A percentile compares a stretch with the other conserved stretches of the same genome.
phyloP scores from a whole-genome alignment of 2,113 vertebrate species.

The Tychaedon coryphoeus region DNA sequence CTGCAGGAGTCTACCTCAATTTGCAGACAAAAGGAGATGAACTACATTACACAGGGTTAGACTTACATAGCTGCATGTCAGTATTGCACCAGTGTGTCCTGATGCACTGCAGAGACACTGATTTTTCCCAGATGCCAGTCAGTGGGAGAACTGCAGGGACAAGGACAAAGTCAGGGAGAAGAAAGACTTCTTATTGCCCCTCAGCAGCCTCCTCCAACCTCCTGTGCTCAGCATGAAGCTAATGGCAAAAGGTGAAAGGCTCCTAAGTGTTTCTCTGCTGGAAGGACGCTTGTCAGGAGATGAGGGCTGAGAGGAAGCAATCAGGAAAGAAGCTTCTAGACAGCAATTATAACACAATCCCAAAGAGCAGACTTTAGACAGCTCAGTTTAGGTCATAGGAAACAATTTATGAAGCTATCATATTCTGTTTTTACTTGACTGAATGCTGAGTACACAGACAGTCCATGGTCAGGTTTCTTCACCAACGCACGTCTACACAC shows the following conservation, averaged over 20 bases:
- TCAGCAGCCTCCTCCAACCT: neutral
- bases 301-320: conserved; percentile 22
- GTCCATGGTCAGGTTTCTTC: conserved; percentile 71
- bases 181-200: neutral
- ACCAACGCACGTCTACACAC: neutral
- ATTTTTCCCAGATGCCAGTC: neutral
- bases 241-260: conserved; percentile 7
- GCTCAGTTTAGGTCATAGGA: conserved; percentile 71
- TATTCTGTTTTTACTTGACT: conserved; percentile 14
- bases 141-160: neutral
- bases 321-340: conserved; percentile 67
- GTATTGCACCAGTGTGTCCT: neutral
- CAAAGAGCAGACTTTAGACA: conserved; percentile 64
- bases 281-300: neutral
- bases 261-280: neutral
- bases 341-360: conserved; percentile 59
- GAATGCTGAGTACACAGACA: neutral
- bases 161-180: neutral
- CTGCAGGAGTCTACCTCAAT: neutral
- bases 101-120: neutral
- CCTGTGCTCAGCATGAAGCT: conserved; percentile 5
- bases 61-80: neutral
- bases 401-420: conserved; percentile 53
- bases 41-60: neutral
- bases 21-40: neutral